Conservation (phyloP, 2,888 invertebrate species). For the Hymenopus coronatus region DNA sequence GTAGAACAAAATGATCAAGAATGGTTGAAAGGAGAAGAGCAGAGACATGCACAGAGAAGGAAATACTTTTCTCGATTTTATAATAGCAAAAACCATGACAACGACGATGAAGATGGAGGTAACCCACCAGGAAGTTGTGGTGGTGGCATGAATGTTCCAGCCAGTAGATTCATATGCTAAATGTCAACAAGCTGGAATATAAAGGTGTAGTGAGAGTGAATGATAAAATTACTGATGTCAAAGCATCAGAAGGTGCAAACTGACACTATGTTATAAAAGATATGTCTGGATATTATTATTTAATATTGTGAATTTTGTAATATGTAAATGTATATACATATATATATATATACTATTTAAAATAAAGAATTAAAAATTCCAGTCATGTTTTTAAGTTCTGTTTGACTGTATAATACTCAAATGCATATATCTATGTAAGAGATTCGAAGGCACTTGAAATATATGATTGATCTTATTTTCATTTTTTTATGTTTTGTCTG, state of each 20-base stretch:
- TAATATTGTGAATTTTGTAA: constrained; percentile 6
- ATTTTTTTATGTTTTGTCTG: no score
- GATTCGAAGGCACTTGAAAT: no score
- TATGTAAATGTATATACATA: neutral
- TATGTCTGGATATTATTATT: neutral
- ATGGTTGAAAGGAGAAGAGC: constrained; percentile 39
- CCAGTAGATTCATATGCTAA: constrained; percentile 30
- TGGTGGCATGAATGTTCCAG: constrained; percentile 40
- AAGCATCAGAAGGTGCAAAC: neutral
- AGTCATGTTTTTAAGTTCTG: neutral
- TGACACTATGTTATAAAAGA: neutral
- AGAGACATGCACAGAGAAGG: constrained; percentile 38
- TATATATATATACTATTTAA: no score
- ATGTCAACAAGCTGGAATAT: neutral
- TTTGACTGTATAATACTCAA: neutral
- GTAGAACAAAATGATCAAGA: constrained; percentile 41
- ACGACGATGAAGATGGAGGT: constrained; percentile 49
- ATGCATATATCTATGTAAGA: no score
- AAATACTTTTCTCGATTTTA: constrained; percentile 29
- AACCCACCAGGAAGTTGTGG: constrained; percentile 55
- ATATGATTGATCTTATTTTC: no score
- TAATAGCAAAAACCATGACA: neutral
- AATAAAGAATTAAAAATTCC: neutral
- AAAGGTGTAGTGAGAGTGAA: neutral
- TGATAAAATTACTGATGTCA: neutral